Evolutionary conservation across 2,797 vertebrate genomes (phyloP).

Genomic region (Neosalanx taihuensis): DNA sequence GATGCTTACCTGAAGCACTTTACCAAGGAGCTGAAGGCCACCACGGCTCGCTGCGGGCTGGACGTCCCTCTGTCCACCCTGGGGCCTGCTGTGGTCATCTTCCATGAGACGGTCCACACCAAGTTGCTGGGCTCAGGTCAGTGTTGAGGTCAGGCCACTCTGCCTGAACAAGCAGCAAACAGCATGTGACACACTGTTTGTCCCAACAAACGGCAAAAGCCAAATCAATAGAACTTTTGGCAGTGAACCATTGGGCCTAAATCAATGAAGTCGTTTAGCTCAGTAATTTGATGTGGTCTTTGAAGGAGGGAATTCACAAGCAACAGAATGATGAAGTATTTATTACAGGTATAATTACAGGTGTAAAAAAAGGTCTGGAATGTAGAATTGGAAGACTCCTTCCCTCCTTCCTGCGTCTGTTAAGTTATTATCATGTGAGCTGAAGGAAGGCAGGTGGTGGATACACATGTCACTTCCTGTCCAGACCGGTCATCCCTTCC

Average conservation of each 20-base stretch:
- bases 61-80: constrained; percentile 95
- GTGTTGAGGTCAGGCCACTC: neutral
- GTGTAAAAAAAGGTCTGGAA: neutral
- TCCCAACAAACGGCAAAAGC: no score
- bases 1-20: constrained; percentile 98
- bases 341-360: neutral
- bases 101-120: constrained; percentile 98
- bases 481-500: neutral
- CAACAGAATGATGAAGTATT: neutral
- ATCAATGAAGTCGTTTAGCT: no score
- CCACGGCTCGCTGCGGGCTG: constrained; percentile 92
- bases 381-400: neutral
- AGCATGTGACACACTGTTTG: no score
- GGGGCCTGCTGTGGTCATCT: constrained; percentile 97
- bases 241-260: no score
- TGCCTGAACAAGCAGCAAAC: no score
- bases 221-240: neutral
- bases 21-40: constrained; percentile 96
- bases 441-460: no score
- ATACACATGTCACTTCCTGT: neutral
- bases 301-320: neutral
- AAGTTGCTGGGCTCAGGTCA: constrained; percentile 90
- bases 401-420: neutral
- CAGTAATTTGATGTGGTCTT: neutral
- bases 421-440: no score